A percentile compares a stretch with the other conserved stretches of the same genome.
Evolutionary conservation across 2,888 invertebrate genomes (phyloP).

Genomic region (Papilio elwesi): DNA sequence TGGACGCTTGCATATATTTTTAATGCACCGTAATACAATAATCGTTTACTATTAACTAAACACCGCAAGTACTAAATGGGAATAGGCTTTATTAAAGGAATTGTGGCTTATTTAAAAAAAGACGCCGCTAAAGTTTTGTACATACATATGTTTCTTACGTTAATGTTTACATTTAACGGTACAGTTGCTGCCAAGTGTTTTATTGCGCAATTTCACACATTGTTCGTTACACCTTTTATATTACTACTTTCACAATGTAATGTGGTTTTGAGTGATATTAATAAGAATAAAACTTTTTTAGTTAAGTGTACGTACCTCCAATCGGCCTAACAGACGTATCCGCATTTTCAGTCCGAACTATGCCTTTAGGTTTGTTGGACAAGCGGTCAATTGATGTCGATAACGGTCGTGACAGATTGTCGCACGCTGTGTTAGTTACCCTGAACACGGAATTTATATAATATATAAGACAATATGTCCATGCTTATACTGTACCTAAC

Average conservation of each 20-base stretch:
- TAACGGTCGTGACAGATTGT: slow-evolving; percentile 70
- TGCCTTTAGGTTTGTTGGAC: slow-evolving; percentile 40
- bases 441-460: background rate
- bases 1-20: no score
- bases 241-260: slow-evolving; percentile 17
- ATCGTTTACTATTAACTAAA: no score
- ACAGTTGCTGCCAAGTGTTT: slow-evolving; percentile 17
- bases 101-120: slow-evolving; percentile 11
- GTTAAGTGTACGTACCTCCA: background rate
- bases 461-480: background rate
- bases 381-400: slow-evolving; percentile 43
- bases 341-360: slow-evolving; percentile 35
- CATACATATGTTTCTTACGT: slow-evolving; percentile 13
- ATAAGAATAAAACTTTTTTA: background rate
- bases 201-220: slow-evolving; percentile 20
- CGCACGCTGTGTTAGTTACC: background rate
- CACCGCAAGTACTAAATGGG: no score
- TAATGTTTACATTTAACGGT: slow-evolving; percentile 19
- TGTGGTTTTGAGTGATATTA: background rate
- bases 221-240: slow-evolving; percentile 18
- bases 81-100: background rate
- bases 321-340: slow-evolving; percentile 18
- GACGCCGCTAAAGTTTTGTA: background rate
- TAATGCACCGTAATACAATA: no score
- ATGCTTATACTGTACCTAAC: background rate